Conservation (phyloP, 30 jellyfish, hydroid and myxozoan species). For the Phacellophora camtschatica region DNA sequence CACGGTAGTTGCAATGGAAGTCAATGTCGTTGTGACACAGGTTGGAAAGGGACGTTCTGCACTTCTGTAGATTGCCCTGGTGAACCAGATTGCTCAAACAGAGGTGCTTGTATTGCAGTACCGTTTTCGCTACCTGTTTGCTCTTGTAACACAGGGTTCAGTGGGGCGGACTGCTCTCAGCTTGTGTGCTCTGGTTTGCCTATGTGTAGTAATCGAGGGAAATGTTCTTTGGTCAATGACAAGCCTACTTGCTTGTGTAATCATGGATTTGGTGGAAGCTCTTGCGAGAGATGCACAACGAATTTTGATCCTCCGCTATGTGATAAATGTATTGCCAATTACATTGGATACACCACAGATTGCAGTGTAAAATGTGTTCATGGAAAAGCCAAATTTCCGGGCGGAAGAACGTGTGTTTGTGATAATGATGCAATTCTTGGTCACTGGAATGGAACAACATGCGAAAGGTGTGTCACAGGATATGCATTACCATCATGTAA, state of each 20-base stretch:
- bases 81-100: conserved; percentile 62
- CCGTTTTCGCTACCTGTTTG: conserved; percentile 53
- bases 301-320: conserved; percentile 53
- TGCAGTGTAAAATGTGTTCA: conserved; percentile 54
- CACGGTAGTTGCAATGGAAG: conserved; percentile 21
- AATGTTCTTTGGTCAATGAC: conserved; percentile 14
- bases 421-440: conserved; percentile 17
- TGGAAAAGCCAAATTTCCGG: conserved; percentile 28
- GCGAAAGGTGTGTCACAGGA: conserved; percentile 48
- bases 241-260: conserved; percentile 50
- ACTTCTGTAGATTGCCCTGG: conserved; percentile 60
- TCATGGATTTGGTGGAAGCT: conserved; percentile 60
- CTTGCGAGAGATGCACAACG: conserved; percentile 49
- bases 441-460: conserved; percentile 54
- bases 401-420: conserved; percentile 55
- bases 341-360: conserved; percentile 60
- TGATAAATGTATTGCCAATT: conserved; percentile 39
- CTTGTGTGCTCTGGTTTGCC: conserved; percentile 71
- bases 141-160: conserved; percentile 63
- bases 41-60: conserved; percentile 67
- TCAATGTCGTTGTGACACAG: conserved; percentile 33
- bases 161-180: conserved; percentile 48
- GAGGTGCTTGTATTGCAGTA: conserved; percentile 62
- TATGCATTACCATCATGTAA: conserved; percentile 50
- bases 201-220: conserved; percentile 51